These are phyloP conservation scores for Macrotrachela quadricornifera DNA, from an alignment of 1,140 invertebrate species.

Conservation along the genomic window DNA sequence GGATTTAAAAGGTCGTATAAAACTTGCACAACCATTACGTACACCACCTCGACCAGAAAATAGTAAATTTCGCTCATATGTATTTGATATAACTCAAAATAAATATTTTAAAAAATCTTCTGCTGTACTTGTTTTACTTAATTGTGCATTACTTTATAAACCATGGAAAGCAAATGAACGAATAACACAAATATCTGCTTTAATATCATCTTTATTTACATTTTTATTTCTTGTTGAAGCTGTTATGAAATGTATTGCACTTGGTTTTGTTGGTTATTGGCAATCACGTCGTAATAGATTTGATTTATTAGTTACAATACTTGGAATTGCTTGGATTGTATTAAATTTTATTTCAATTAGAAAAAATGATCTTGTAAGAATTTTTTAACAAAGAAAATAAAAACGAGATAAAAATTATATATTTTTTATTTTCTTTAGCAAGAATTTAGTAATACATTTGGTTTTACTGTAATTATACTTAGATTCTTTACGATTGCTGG, in stretches of 20 bases:
- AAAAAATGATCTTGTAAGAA: constrained; percentile 13
- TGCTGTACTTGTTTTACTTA: constrained; percentile 69
- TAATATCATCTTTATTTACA: constrained; percentile 56
- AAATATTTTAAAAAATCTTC: constrained; percentile 81
- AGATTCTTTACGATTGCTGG: constrained; percentile 97
- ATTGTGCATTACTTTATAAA: constrained; percentile 69
- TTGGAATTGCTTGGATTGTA: constrained; percentile 86
- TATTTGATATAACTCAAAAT: constrained; percentile 94
- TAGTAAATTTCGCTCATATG: constrained; percentile 58
- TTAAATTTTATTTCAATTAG: constrained; percentile 8
- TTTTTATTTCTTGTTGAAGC: constrained; percentile 44
- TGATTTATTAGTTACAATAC: constrained; percentile 82
- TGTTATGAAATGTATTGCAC: constrained; percentile 96
- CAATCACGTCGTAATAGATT: constrained; percentile 89
- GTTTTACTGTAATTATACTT: constrained; percentile 88
- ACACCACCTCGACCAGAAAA: constrained; percentile 65
- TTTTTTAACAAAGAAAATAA: not conserved
- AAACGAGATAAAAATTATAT: no score
- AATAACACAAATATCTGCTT: constrained; percentile 56
- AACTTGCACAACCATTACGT: constrained; percentile 94
- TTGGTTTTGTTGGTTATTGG: constrained; percentile 91
- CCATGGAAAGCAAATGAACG: constrained; percentile 40
- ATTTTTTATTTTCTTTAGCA: constrained; percentile 13
- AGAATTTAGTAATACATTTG: constrained; percentile 56
- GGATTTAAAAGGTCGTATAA: constrained; percentile 91